phyloP scores from a whole-genome alignment of 2,797 vertebrate species.

The Dermochelys coriacea region DNA sequence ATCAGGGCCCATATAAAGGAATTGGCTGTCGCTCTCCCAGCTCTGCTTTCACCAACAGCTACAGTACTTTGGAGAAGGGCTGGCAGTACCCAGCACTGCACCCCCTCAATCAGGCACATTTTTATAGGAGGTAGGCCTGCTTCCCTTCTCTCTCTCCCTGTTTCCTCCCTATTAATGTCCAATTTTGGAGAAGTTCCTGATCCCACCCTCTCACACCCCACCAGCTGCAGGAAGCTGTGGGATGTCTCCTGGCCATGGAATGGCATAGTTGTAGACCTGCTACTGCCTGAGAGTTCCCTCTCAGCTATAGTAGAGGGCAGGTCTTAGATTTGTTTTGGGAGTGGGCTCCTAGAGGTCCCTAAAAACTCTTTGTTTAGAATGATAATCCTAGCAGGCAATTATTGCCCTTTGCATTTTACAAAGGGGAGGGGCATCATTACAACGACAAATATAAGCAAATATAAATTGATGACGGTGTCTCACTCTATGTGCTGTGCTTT shows the following conservation, averaged over 20 bases:
- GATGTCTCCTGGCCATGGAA: neutral
- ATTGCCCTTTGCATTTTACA: neutral
- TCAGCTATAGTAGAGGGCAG: fast-evolving
- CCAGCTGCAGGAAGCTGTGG: neutral
- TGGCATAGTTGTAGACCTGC: neutral
- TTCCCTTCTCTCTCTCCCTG: neutral
- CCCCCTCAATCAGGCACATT: neutral
- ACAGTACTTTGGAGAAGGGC: neutral
- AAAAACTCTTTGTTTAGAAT: neutral
- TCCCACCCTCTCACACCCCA: neutral
- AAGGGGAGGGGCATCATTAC: neutral
- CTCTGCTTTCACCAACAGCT: neutral
- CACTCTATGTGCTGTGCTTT: neutral
- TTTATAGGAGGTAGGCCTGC: neutral
- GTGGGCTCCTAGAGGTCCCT: neutral
- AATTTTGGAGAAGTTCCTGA: neutral
- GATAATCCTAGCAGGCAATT: neutral
- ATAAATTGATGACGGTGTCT: neutral
- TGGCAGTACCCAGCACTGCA: neutral
- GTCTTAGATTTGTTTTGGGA: neutral
- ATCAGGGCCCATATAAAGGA: neutral
- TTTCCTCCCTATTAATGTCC: neutral
- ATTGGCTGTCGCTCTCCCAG: neutral
- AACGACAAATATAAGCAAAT: neutral
- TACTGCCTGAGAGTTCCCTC: neutral